A percentile compares a stretch with the other conserved stretches of the same genome.
phyloP scores from a whole-genome alignment of 2,113 vertebrate species.

The Penelope pileata region DNA sequence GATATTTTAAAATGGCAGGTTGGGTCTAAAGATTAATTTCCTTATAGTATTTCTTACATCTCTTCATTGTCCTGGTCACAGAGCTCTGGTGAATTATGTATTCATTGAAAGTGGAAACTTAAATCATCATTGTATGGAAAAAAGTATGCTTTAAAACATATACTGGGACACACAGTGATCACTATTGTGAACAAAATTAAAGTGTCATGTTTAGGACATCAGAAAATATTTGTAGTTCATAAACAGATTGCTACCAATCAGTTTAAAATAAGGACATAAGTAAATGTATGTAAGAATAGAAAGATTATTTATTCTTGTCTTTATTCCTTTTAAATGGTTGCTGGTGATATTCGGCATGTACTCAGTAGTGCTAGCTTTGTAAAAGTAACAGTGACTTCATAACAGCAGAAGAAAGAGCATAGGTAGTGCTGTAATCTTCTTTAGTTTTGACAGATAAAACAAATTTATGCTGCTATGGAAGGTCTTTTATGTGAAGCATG shows the following conservation, averaged over 20 bases:
- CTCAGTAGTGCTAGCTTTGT: neutral
- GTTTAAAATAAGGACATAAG: neutral
- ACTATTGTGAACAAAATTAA: neutral
- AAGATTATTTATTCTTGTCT: neutral
- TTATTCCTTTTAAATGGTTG: neutral
- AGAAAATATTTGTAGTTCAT: neutral
- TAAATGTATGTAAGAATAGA: neutral
- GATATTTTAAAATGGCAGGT: conserved; percentile 24
- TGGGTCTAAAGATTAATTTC: conserved; percentile 49
- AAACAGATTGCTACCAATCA: neutral
- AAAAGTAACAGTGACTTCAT: neutral
- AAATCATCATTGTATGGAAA: neutral
- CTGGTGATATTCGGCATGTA: neutral
- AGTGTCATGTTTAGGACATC: neutral
- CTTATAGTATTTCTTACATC: conserved; percentile 11
- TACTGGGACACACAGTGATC: neutral
- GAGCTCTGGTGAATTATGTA: neutral
- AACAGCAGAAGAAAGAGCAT: neutral
- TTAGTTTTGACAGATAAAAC: neutral
- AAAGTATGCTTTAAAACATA: neutral
- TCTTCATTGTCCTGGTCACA: neutral
- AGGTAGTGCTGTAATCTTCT: neutral
- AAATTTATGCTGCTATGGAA: neutral
- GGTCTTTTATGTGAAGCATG: neutral
- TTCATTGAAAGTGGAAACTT: neutral